Evolutionary conservation across 2,113 vertebrate species (phyloP).

Genomic region (Cheilinus undulatus): DNA sequence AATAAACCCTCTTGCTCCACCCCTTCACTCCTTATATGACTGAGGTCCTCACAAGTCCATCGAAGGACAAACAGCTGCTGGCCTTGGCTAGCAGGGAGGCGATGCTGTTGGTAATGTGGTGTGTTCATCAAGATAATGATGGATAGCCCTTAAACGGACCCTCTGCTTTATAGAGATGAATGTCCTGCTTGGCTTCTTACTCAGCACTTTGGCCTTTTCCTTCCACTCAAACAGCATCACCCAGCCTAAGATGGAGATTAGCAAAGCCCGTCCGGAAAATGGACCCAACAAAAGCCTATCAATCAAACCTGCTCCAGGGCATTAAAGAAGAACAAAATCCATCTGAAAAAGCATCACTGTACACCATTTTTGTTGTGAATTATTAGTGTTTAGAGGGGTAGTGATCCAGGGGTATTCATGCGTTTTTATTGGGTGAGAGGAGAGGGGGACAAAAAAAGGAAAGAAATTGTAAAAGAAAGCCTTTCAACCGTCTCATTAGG

Average conservation of each 20-base stretch:
- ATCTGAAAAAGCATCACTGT: slow-evolving; percentile 45
- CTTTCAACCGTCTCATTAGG: slow-evolving; percentile 90
- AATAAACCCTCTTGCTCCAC: background rate
- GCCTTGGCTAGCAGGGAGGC: slow-evolving; percentile 74
- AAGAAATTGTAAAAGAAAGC: slow-evolving; percentile 54
- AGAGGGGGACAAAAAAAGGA: slow-evolving; percentile 14
- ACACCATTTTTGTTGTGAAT: slow-evolving; percentile 61
- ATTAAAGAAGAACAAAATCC: slow-evolving; percentile 73
- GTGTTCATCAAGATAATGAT: slow-evolving; percentile 88
- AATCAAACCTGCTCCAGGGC: slow-evolving; percentile 74
- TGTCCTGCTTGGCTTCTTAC: slow-evolving; percentile 83
- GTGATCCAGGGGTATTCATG: background rate
- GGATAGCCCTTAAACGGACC: slow-evolving; percentile 85
- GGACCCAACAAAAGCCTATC: slow-evolving; percentile 83
- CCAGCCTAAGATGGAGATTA: slow-evolving; percentile 83
- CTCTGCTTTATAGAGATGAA: slow-evolving; percentile 85
- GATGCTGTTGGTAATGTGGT: slow-evolving; percentile 69
- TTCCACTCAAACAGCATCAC: slow-evolving; percentile 72
- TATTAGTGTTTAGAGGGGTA: slow-evolving; percentile 22
- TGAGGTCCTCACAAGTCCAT: slow-evolving; percentile 59
- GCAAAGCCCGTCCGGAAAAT: slow-evolving; percentile 82
- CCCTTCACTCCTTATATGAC: slow-evolving; percentile 28
- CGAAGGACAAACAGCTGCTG: slow-evolving; percentile 76
- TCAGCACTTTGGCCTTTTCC: slow-evolving; percentile 81
- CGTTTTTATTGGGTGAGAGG: slow-evolving; percentile 15